A percentile compares a stretch with the other conserved stretches of the same genome.
These are phyloP conservation scores for Sylvilagus floridanus DNA, from an alignment of 2,797 vertebrate genomes.

Conservation along the genomic window DNA sequence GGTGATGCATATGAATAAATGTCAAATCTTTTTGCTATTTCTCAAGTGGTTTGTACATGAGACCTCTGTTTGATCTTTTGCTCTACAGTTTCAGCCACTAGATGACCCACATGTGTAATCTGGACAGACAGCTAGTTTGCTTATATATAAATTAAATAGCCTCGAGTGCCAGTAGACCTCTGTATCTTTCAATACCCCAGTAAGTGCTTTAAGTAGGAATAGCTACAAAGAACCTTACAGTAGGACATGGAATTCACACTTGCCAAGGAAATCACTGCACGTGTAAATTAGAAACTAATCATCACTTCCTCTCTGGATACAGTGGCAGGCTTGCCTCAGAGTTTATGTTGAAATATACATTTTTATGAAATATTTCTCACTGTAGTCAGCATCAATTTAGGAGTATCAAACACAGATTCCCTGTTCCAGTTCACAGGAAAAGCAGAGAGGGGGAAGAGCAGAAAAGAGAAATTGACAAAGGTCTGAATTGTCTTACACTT, in stretches of 20 bases:
- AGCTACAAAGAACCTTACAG: constrained; percentile 55
- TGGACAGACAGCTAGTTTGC: constrained; percentile 55
- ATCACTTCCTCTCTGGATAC: constrained; percentile 68
- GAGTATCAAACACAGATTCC: constrained; percentile 70
- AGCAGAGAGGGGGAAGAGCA: constrained; percentile 58
- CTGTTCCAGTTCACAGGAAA: constrained; percentile 43
- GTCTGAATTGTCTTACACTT: constrained; percentile 75
- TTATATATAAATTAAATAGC: constrained; percentile 56
- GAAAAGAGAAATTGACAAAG: constrained; percentile 69
- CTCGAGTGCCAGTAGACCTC: constrained; percentile 45
- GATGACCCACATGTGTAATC: background rate
- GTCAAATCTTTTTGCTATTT: constrained; percentile 31
- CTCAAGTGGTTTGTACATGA: constrained; percentile 15
- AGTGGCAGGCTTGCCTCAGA: constrained; percentile 73
- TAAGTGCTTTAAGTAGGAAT: constrained; percentile 59
- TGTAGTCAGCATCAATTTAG: constrained; percentile 73
- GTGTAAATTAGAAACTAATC: constrained; percentile 80
- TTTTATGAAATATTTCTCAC: constrained; percentile 77
- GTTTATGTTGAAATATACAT: constrained; percentile 82
- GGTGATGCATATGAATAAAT: constrained; percentile 42
- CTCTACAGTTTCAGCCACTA: constrained; percentile 11
- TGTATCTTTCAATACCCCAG: constrained; percentile 57
- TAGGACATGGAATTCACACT: constrained; percentile 68
- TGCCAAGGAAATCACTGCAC: constrained; percentile 74
- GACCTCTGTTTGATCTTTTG: constrained; percentile 45